These are phyloP conservation scores for Syrrhaptes paradoxus DNA, from an alignment of 2,113 vertebrate species.

Conservation along the genomic window DNA sequence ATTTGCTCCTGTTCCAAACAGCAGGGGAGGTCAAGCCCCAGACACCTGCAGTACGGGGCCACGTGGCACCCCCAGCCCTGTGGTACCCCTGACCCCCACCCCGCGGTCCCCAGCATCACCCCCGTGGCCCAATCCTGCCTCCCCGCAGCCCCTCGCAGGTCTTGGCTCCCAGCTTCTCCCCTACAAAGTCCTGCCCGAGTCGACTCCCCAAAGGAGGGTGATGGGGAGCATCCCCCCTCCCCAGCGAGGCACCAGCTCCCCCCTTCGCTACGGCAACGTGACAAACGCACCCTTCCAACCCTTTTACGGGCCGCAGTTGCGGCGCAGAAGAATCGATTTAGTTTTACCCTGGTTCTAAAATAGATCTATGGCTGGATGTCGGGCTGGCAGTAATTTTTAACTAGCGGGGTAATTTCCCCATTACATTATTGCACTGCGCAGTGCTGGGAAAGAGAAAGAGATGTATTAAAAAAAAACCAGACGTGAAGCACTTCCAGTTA, in stretches of 20 bases:
- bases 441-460: conserved; percentile 62
- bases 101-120: not conserved
- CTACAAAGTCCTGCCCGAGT: not conserved
- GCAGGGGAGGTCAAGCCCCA: not conserved
- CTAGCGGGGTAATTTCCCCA: conserved; percentile 68
- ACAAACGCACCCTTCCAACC: conserved; percentile 51
- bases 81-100: no score
- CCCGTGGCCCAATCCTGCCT: not conserved
- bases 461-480: conserved; percentile 26
- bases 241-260: not conserved
- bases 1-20: not conserved
- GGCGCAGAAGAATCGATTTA: conserved; percentile 36
- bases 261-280: not conserved
- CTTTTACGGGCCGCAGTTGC: conserved; percentile 49
- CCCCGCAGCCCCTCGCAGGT: fast-evolving
- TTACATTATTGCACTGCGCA: conserved; percentile 60
- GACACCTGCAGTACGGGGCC: not conserved
- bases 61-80: fast-evolving
- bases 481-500: conserved; percentile 58
- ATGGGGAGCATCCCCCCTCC: not conserved
- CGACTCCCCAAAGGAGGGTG: not conserved
- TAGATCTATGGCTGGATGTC: conserved; percentile 56
- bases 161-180: not conserved
- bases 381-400: conserved; percentile 66
- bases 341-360: conserved; percentile 66